Evolutionary conservation across 2,113 vertebrate species (phyloP).

Genomic region (Phalacrocorax carbo): DNA sequence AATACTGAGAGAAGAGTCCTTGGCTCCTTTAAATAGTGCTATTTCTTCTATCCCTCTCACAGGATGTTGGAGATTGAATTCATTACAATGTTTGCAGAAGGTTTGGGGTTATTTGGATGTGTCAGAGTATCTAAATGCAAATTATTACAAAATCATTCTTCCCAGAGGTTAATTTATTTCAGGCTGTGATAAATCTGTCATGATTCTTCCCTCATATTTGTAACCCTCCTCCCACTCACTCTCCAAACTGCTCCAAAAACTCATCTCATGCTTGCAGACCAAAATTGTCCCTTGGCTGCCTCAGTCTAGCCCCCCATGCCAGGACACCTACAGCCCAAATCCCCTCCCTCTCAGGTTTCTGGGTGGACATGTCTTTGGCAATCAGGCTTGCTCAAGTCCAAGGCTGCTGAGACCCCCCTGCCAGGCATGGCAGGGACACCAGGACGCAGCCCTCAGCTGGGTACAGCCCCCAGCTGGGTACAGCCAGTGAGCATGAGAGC

Average conservation of each 20-base stretch:
- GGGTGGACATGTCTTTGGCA: background rate
- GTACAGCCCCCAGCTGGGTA: background rate
- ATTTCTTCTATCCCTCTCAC: conserved; percentile 11
- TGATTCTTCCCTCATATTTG: background rate
- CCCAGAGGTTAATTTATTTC: conserved; percentile 39
- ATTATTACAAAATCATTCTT: conserved; percentile 48
- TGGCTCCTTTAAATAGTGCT: background rate
- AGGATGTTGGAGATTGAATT: background rate
- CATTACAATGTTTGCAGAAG: conserved; percentile 19
- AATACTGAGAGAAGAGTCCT: background rate
- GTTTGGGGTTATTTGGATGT: conserved; percentile 41
- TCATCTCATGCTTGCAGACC: background rate
- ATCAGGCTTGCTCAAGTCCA: background rate
- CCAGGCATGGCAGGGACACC: background rate
- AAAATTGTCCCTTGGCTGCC: background rate
- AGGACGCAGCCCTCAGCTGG: background rate
- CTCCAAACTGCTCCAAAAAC: background rate
- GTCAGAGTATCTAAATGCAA: conserved; percentile 52
- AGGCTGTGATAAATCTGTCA: background rate
- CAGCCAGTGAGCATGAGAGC: background rate
- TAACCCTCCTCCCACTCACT: background rate
- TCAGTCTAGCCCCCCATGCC: background rate
- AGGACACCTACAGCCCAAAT: background rate
- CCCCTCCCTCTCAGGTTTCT: background rate
- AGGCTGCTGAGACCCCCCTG: background rate